Evolutionary conservation across 1,140 invertebrate genomes (phyloP).

Genomic region (Diachasmimorpha longicaudata): DNA sequence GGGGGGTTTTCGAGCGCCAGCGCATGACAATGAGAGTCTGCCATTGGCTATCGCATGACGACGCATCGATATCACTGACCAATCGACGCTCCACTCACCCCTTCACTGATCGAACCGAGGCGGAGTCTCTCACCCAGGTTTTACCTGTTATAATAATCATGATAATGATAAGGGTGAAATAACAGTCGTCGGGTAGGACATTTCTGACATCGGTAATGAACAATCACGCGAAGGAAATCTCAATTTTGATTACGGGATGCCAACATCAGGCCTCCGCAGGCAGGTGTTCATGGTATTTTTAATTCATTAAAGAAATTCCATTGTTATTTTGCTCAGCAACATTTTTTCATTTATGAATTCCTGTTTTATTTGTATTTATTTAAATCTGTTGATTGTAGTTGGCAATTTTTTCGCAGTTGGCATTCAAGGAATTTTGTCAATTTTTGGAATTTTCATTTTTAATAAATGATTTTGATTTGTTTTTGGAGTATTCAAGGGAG

Average conservation of each 20-base stretch:
- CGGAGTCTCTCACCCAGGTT: conserved; percentile 44
- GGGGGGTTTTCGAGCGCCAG: conserved; percentile 35
- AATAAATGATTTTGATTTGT: neutral
- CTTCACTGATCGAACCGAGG: conserved; percentile 54
- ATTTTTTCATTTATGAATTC: neutral
- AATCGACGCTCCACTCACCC: conserved; percentile 41
- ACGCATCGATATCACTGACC: conserved; percentile 58
- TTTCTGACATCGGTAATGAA: conserved; percentile 25
- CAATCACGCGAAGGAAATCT: neutral
- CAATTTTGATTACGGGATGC: neutral
- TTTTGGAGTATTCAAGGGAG: neutral
- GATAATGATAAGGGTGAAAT: conserved; percentile 1
- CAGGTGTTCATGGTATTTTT: too few relatives aligned
- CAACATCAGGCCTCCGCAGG: too few relatives aligned
- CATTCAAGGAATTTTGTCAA: too few relatives aligned
- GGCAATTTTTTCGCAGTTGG: neutral
- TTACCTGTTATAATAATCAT: conserved; percentile 28
- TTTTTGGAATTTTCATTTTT: neutral
- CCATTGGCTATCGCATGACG: conserved; percentile 43
- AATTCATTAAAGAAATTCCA: too few relatives aligned
- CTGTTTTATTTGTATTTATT: neutral
- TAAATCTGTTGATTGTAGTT: too few relatives aligned
- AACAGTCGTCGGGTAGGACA: conserved; percentile 8
- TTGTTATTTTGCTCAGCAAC: too few relatives aligned
- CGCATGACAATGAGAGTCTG: conserved; percentile 29